Evolutionary conservation across 1,140 invertebrate species (phyloP).

Genomic region (Pomacea maculata): DNA sequence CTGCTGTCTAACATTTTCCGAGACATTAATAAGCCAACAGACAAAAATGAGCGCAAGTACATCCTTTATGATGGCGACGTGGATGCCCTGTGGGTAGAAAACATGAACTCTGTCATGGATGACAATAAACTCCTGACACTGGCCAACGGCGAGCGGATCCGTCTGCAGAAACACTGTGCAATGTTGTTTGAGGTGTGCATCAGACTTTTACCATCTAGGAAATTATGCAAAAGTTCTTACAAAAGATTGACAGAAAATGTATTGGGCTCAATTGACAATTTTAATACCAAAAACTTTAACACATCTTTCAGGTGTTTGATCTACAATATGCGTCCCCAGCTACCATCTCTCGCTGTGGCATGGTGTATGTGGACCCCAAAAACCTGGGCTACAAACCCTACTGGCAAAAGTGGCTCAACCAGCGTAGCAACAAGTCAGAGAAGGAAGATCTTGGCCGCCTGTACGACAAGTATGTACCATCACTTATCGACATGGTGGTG

Average conservation of each 20-base stretch:
- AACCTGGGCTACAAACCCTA: slow-evolving; percentile 86
- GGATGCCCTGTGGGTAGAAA: slow-evolving; percentile 93
- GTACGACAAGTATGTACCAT: slow-evolving; percentile 79
- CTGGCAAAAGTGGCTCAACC: slow-evolving; percentile 79
- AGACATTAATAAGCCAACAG: slow-evolving; percentile 82
- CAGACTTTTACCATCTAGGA: no score
- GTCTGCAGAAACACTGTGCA: slow-evolving; percentile 82
- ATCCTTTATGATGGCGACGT: slow-evolving; percentile 93
- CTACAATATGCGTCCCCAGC: slow-evolving; percentile 74
- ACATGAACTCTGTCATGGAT: slow-evolving; percentile 97
- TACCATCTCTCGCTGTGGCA: slow-evolving; percentile 67
- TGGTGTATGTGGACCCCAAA: slow-evolving; percentile 78
- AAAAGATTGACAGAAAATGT: no score
- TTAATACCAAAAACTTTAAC: neutral
- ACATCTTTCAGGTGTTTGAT: slow-evolving; percentile 76
- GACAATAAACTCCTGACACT: slow-evolving; percentile 89
- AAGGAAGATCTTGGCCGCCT: slow-evolving; percentile 69
- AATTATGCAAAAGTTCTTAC: no score
- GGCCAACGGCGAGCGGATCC: slow-evolving; percentile 89
- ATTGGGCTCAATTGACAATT: no score
- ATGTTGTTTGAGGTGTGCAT: slow-evolving; percentile 83
- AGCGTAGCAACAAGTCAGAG: slow-evolving; percentile 56
- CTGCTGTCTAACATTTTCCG: slow-evolving; percentile 89
- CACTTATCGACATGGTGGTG: slow-evolving; percentile 78
- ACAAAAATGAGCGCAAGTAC: slow-evolving; percentile 77